phyloP scores from a whole-genome alignment of 1,140 invertebrate genomes.

The Cyphomyrmex costatus region DNA sequence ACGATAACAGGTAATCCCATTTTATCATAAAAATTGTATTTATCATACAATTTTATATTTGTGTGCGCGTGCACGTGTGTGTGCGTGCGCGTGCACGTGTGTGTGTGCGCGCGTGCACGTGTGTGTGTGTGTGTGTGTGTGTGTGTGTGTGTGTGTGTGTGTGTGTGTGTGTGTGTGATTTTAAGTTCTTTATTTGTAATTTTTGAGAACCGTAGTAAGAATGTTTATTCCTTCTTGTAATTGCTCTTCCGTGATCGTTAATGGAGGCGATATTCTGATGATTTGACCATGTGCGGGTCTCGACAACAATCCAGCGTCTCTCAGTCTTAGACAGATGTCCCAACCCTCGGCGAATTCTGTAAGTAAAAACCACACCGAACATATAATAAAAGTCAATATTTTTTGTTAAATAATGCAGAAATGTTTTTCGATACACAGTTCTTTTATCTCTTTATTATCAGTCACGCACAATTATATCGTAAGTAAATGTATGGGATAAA shows the following conservation, averaged over 20 bases:
- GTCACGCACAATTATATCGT: constrained; percentile 13
- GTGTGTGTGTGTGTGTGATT: not conserved
- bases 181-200: constrained; percentile 47
- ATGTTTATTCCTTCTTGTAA: constrained; percentile 89
- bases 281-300: constrained; percentile 93
- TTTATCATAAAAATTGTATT: constrained; percentile 14
- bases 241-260: constrained; percentile 90
- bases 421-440: not conserved
- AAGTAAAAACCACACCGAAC: constrained; percentile 52
- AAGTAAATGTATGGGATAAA: not conserved
- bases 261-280: constrained; percentile 92
- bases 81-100: too few species aligned
- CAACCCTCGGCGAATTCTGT: constrained; percentile 89
- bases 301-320: constrained; percentile 91
- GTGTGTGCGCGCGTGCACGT: too few species aligned
- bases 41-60: constrained; percentile 2
- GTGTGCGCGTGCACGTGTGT: too few species aligned
- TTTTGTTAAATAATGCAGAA: constrained; percentile 3
- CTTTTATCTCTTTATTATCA: not conserved
- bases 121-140: too few species aligned
- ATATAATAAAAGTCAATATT: not conserved
- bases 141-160: too few species aligned
- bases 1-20: not conserved
- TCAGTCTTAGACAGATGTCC: constrained; percentile 91
- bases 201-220: constrained; percentile 60